Evolutionary conservation across 2,797 vertebrate genomes (phyloP).

Genomic region (Hoplostethus mediterraneus): DNA sequence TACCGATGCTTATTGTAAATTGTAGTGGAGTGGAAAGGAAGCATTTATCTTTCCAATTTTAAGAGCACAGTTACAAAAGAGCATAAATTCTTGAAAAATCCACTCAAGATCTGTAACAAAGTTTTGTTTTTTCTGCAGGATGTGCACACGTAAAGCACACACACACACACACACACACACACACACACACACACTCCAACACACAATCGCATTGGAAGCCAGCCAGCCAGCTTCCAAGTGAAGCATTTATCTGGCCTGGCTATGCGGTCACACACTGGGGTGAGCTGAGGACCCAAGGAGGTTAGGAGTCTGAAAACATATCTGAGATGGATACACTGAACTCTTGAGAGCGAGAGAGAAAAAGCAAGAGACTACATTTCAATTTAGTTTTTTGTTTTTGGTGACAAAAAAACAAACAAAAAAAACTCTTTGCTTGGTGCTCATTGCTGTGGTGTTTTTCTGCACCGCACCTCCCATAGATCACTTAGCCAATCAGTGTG

Average conservation of each 20-base stretch:
- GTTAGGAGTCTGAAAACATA: slow-evolving; percentile 19
- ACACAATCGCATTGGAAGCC: slow-evolving; percentile 45
- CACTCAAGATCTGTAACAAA: slow-evolving; percentile 22
- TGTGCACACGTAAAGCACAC: slow-evolving; percentile 20
- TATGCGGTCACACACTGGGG: slow-evolving; percentile 10
- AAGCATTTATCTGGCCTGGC: slow-evolving; percentile 21
- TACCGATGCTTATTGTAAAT: background rate
- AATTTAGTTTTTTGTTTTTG: background rate
- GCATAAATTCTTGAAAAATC: slow-evolving; percentile 16
- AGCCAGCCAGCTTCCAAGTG: slow-evolving; percentile 18
- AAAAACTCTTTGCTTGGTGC: too few relatives aligned
- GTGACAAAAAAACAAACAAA: too few relatives aligned
- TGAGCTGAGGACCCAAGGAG: slow-evolving; percentile 37
- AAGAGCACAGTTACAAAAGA: slow-evolving; percentile 16
- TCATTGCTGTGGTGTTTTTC: too few relatives aligned
- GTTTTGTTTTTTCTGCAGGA: slow-evolving; percentile 31
- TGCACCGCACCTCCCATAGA: too few relatives aligned
- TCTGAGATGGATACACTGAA: slow-evolving; percentile 37
- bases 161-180: slow-evolving; percentile 26
- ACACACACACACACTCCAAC: slow-evolving; percentile 31
- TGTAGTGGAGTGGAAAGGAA: background rate
- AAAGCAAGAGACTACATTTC: slow-evolving; percentile 26
- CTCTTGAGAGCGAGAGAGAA: slow-evolving; percentile 43
- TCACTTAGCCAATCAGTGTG: too few relatives aligned
- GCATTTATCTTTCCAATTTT: background rate